Conservation (phyloP, 2,888 invertebrate genomes). For the Andrena minutula region DNA sequence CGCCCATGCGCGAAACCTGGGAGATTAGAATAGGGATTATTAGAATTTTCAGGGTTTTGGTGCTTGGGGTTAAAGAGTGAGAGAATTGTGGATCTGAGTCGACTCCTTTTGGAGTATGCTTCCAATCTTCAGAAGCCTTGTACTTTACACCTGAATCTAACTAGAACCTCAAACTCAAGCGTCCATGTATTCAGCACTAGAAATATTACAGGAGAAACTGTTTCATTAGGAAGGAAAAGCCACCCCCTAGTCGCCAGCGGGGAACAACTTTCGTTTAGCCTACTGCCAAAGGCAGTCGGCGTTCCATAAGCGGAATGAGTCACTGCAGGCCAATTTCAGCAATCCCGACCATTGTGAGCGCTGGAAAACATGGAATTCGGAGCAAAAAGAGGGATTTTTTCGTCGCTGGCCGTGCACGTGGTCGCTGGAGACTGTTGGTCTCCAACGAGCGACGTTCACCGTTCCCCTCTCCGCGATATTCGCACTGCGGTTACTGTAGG, state of each 20-base stretch:
- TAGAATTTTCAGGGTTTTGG: too few species aligned
- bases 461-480: conserved; percentile 53
- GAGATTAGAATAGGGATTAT: too few species aligned
- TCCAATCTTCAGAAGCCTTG: too few species aligned
- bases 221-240: conserved; percentile 1
- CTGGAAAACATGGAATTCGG: conserved; percentile 16
- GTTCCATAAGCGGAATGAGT: conserved; percentile 16
- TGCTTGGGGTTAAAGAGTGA: too few species aligned
- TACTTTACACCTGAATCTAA: too few species aligned
- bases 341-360: conserved; percentile 4
- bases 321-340: neutral
- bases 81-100: too few species aligned
- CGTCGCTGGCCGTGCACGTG: conserved; percentile 46
- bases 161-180: too few species aligned
- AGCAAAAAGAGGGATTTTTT: conserved; percentile 44
- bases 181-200: neutral
- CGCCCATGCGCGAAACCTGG: too few species aligned
- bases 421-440: conserved; percentile 22
- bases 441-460: conserved; percentile 40
- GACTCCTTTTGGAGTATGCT: too few species aligned
- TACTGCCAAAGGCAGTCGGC: neutral
- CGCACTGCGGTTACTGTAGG: conserved; percentile 51
- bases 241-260: conserved; percentile 2
- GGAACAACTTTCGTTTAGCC: conserved; percentile 6
- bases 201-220: neutral